Evolutionary conservation across 2,113 vertebrate genomes (phyloP).

Genomic region (Brevimyrus niger): DNA sequence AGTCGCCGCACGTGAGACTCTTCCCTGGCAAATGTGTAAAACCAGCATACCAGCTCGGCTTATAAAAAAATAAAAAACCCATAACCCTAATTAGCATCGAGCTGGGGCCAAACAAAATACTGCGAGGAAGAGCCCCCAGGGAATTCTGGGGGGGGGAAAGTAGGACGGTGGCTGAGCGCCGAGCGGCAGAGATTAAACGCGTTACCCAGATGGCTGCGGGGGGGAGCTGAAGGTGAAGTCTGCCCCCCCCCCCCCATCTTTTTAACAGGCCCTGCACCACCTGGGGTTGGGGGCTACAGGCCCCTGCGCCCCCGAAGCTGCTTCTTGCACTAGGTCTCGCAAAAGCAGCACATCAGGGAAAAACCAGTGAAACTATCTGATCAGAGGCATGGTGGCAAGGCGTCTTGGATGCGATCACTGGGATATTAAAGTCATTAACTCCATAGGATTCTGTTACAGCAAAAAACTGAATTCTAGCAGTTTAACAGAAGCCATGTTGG

Average conservation of each 20-base stretch:
- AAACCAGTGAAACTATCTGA: not conserved
- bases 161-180: too few relatives aligned
- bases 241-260: too few relatives aligned
- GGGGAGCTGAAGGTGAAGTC: not conserved
- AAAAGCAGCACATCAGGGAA: not conserved
- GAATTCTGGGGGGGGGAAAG: not conserved
- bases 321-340: not conserved
- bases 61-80: slow-evolving; percentile 9
- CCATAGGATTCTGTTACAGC: not conserved
- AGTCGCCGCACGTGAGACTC: not conserved
- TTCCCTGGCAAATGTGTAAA: not conserved
- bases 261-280: not conserved
- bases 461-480: not conserved
- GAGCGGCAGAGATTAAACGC: not conserved
- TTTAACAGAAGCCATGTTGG: not conserved
- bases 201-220: not conserved
- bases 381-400: not conserved
- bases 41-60: not conserved
- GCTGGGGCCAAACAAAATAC: slow-evolving; percentile 34
- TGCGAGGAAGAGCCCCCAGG: not conserved
- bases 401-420: not conserved
- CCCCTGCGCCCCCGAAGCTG: not conserved
- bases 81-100: slow-evolving; percentile 43
- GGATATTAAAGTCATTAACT: not conserved
- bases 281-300: not conserved